These are phyloP conservation scores for Xyrauchen texanus DNA, from an alignment of 2,113 vertebrate species.

Conservation along the genomic window DNA sequence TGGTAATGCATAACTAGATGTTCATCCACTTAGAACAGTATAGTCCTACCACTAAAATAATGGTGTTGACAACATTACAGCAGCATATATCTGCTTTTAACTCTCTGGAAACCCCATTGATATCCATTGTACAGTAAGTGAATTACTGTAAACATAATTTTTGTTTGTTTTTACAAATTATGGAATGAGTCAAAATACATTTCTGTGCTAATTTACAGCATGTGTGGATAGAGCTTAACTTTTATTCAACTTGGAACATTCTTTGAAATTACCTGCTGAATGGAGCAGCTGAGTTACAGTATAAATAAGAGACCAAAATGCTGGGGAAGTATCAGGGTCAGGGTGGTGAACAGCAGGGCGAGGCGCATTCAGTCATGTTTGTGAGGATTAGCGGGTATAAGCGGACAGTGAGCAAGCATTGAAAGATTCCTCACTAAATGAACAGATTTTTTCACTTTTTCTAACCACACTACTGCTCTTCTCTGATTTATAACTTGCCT, in stretches of 20 bases:
- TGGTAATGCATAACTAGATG: too few relatives aligned
- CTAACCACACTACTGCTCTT: constrained; percentile 15
- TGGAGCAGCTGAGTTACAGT: background rate
- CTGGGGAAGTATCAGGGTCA: background rate
- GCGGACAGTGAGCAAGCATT: constrained; percentile 43
- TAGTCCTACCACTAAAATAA: too few relatives aligned
- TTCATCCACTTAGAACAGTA: too few relatives aligned
- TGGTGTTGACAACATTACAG: too few relatives aligned
- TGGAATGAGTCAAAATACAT: too few relatives aligned
- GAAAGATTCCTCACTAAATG: constrained; percentile 52
- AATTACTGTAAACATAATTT: too few relatives aligned
- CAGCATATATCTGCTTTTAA: too few relatives aligned
- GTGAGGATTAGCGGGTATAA: background rate
- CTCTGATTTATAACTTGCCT: background rate
- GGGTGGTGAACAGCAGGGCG: background rate
- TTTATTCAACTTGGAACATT: background rate
- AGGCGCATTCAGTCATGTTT: constrained; percentile 16
- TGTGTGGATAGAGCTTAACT: background rate
- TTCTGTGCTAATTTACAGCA: background rate
- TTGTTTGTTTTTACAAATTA: too few relatives aligned
- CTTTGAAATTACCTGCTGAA: constrained; percentile 1
- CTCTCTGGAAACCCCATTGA: too few relatives aligned
- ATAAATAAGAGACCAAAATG: constrained; percentile 7
- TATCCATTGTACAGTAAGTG: too few relatives aligned
- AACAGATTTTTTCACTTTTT: constrained; percentile 32